A percentile compares a stretch with the other conserved stretches of the same genome.
phyloP scores from a whole-genome alignment of 2,113 vertebrate species.

The Protobothrops mucrosquamatus region DNA sequence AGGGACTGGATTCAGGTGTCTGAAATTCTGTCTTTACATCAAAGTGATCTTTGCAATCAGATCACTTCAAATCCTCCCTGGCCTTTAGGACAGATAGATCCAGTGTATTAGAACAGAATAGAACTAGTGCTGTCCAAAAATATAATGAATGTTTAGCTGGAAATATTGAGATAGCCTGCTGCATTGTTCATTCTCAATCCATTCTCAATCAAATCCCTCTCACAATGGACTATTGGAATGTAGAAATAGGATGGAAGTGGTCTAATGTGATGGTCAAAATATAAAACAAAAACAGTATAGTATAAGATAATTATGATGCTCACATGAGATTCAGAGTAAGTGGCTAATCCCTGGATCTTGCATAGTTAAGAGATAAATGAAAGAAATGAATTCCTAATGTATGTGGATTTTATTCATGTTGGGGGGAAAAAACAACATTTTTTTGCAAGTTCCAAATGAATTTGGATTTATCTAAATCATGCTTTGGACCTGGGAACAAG shows the following conservation, averaged over 20 bases:
- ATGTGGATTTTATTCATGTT: background rate
- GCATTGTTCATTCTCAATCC: background rate
- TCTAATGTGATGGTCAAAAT: background rate
- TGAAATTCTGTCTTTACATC: background rate
- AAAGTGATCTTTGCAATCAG: background rate
- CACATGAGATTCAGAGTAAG: background rate
- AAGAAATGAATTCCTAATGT: background rate
- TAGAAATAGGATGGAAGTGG: background rate
- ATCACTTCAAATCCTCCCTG: background rate
- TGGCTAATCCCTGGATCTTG: background rate
- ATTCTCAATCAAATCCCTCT: background rate
- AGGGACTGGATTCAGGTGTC: background rate
- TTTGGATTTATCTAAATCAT: background rate
- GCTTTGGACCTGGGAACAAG: background rate
- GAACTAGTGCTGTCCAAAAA: background rate
- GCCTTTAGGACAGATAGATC: background rate
- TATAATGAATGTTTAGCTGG: background rate
- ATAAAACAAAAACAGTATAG: background rate
- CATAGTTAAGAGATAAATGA: background rate
- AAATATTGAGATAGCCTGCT: background rate
- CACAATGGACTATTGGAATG: background rate
- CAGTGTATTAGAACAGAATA: too few species aligned
- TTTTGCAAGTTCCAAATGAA: background rate
- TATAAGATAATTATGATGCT: background rate
- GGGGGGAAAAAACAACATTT: background rate